Conservation (phyloP, 2,113 vertebrate species). For the Suricata suricatta region DNA sequence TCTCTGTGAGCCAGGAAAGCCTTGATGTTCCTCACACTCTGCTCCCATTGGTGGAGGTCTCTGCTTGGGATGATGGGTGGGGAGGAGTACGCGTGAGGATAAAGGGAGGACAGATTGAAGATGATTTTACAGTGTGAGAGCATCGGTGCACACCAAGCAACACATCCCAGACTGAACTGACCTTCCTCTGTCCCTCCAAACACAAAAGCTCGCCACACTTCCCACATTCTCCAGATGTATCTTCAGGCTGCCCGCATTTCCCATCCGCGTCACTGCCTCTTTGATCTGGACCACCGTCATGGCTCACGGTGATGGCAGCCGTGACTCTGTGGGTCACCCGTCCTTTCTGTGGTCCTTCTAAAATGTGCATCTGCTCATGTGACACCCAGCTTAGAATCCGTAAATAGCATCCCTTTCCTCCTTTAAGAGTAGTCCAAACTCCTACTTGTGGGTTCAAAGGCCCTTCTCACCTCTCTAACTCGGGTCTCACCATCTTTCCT, state of each 20-base stretch:
- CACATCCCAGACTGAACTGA: background rate
- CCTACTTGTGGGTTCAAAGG: background rate
- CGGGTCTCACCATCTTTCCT: background rate
- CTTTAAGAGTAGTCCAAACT: background rate
- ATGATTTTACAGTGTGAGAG: constrained; percentile 70
- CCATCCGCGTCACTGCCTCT: background rate
- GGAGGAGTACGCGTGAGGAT: background rate
- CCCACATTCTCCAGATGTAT: background rate
- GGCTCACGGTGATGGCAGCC: accelerated
- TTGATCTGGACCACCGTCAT: too few species aligned
- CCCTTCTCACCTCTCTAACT: background rate
- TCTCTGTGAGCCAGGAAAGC: background rate
- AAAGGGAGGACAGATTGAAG: constrained; percentile 38
- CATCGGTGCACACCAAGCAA: background rate
- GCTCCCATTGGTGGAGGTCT: constrained; percentile 29
- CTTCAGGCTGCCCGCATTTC: background rate
- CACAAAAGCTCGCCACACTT: background rate
- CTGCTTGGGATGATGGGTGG: background rate
- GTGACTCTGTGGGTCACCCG: accelerated
- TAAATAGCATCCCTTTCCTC: background rate
- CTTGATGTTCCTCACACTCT: background rate
- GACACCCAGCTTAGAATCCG: background rate
- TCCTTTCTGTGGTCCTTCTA: background rate
- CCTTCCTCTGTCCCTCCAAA: background rate
- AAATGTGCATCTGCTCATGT: background rate